Evolutionary conservation across 2,888 invertebrate genomes (phyloP).

Genomic region (Ephialtes manifestator): DNA sequence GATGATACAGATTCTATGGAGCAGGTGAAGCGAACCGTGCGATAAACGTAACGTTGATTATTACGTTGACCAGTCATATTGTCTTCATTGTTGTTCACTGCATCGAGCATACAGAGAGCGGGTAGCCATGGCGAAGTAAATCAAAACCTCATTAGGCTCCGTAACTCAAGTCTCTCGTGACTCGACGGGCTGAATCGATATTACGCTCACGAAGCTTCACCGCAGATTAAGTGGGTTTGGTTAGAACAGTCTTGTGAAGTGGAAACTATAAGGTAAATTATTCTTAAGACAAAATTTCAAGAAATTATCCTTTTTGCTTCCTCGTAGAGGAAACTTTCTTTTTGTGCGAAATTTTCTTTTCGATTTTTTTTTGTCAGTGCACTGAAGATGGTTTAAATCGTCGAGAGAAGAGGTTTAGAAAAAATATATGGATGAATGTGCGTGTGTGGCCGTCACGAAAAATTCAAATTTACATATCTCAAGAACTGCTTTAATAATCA

Average conservation of each 20-base stretch:
- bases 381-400: no score
- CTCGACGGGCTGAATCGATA: conserved; percentile 58
- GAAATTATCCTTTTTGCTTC: neutral
- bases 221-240: conserved; percentile 22
- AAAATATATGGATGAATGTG: no score
- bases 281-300: neutral
- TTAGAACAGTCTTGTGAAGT: neutral
- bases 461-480: no score
- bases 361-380: no score
- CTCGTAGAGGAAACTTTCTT: no score
- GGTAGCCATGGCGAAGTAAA: conserved; percentile 63
- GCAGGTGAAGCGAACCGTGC: conserved; percentile 41
- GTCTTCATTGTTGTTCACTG: conserved; percentile 52
- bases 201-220: conserved; percentile 33
- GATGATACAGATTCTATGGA: conserved; percentile 33
- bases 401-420: no score
- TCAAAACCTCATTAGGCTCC: conserved; percentile 70
- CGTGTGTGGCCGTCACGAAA: no score
- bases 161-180: conserved; percentile 68
- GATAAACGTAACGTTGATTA: conserved; percentile 54
- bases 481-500: no score
- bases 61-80: conserved; percentile 30
- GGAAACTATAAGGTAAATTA: neutral
- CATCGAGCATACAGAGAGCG: neutral
- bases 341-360: no score